Percentiles rank a stretch among this genome's conserved stretches.
Conservation (phyloP, 2,113 vertebrate genomes). For the Atherinomorus stipes region DNA sequence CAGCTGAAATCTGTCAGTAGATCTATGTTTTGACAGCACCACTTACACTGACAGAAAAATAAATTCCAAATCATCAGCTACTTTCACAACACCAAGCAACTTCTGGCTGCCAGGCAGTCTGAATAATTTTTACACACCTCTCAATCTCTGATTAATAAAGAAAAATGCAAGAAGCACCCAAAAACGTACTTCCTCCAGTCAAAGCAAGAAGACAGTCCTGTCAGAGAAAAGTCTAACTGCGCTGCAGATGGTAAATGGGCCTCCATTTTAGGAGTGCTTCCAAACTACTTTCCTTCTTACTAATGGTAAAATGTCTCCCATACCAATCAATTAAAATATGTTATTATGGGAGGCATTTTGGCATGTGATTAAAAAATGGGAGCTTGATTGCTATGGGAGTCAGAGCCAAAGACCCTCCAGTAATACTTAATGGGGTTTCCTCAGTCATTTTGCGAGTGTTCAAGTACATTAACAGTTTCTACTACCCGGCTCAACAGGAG, state of each 20-base stretch:
- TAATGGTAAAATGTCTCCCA: constrained; percentile 70
- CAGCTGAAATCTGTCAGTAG: constrained; percentile 50
- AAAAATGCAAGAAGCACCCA: constrained; percentile 38
- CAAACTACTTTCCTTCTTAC: constrained; percentile 56
- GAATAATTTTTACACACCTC: constrained; percentile 62
- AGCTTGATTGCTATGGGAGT: constrained; percentile 83
- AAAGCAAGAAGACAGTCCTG: constrained; percentile 62
- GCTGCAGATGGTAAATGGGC: constrained; percentile 43
- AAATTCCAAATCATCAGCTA: constrained; percentile 72
- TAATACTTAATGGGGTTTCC: constrained; percentile 73
- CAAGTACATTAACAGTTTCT: constrained; percentile 69
- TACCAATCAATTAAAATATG: constrained; percentile 79
- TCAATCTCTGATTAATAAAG: constrained; percentile 70
- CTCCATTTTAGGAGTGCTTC: constrained; percentile 64
- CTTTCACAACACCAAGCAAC: constrained; percentile 51
- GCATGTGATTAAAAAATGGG: constrained; percentile 78
- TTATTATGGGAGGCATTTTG: constrained; percentile 79
- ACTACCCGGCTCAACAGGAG: constrained; percentile 64
- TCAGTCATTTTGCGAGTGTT: constrained; percentile 58
- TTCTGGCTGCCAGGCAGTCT: constrained; percentile 37
- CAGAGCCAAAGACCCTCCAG: constrained; percentile 64
- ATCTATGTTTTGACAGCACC: constrained; percentile 38
- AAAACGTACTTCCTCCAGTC: constrained; percentile 38
- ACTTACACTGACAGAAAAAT: constrained; percentile 69
- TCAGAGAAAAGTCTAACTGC: constrained; percentile 38